These are phyloP conservation scores for Illadopsis cleaveri DNA, from an alignment of 2,113 vertebrate genomes.

Conservation along the genomic window DNA sequence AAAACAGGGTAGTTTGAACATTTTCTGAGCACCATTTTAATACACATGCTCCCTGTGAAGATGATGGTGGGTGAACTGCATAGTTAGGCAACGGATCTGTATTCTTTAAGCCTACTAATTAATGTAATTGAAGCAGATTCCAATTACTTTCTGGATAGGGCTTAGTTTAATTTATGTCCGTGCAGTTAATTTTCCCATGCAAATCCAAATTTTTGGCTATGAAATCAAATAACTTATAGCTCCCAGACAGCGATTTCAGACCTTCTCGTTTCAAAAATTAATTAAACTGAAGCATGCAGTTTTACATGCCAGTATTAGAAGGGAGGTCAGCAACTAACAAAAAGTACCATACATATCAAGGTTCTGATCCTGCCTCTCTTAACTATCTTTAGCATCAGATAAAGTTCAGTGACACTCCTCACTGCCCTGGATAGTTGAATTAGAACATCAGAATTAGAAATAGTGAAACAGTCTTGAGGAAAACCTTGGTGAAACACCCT, in stretches of 20 bases:
- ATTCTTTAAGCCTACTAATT: not conserved
- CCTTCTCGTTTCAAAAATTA: not conserved
- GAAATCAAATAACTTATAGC: not conserved
- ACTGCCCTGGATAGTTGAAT: not conserved
- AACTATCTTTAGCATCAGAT: not conserved
- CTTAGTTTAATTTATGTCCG: not conserved
- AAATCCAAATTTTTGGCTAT: not conserved
- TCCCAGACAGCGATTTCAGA: not conserved
- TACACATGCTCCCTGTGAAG: not conserved
- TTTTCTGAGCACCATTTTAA: not conserved
- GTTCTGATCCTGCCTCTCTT: not conserved
- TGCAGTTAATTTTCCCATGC: slow-evolving; percentile 1
- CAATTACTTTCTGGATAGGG: not conserved
- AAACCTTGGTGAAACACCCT: not conserved
- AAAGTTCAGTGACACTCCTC: not conserved
- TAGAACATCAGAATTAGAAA: not conserved
- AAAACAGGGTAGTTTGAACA: not conserved
- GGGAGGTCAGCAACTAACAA: not conserved
- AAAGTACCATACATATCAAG: not conserved
- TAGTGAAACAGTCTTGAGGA: not conserved
- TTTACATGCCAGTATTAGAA: not conserved
- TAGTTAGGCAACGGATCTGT: not conserved
- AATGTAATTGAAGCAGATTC: not conserved
- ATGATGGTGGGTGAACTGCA: not conserved
- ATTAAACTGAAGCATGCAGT: not conserved